Evolutionary conservation across 2,797 vertebrate species (phyloP).

Genomic region (Gephyroberyx darwinii): DNA sequence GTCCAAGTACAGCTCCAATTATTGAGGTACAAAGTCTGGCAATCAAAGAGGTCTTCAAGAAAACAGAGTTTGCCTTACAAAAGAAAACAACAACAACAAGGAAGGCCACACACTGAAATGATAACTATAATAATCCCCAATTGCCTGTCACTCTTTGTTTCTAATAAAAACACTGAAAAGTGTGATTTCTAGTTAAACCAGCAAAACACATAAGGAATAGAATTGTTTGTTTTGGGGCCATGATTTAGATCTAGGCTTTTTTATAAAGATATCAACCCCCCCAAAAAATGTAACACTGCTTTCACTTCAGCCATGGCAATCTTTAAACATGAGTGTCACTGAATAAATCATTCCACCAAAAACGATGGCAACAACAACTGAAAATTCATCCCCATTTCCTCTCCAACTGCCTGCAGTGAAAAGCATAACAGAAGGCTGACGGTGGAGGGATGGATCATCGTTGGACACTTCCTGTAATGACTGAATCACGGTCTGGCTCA

Average conservation of each 20-base stretch:
- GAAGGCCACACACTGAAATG: conserved; percentile 1
- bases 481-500: conserved; percentile 40
- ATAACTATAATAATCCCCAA: not conserved
- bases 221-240: not conserved
- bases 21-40: conserved; percentile 17
- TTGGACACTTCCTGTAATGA: conserved; percentile 50
- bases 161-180: not conserved
- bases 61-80: not conserved
- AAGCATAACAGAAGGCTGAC: conserved; percentile 24
- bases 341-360: conserved; percentile 19
- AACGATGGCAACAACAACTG: conserved; percentile 26
- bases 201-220: not conserved
- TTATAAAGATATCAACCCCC: not conserved
- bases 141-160: not conserved
- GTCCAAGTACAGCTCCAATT: not conserved
- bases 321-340: not conserved
- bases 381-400: conserved; percentile 38
- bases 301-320: not conserved
- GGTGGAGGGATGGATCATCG: conserved; percentile 57
- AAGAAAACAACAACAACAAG: not conserved
- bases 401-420: conserved; percentile 8
- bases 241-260: not conserved
- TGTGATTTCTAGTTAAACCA: not conserved
- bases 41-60: not conserved
- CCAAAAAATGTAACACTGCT: not conserved